Evolutionary conservation across 2,888 invertebrate genomes (phyloP).

Genomic region (Muschampia plurimacula): DNA sequence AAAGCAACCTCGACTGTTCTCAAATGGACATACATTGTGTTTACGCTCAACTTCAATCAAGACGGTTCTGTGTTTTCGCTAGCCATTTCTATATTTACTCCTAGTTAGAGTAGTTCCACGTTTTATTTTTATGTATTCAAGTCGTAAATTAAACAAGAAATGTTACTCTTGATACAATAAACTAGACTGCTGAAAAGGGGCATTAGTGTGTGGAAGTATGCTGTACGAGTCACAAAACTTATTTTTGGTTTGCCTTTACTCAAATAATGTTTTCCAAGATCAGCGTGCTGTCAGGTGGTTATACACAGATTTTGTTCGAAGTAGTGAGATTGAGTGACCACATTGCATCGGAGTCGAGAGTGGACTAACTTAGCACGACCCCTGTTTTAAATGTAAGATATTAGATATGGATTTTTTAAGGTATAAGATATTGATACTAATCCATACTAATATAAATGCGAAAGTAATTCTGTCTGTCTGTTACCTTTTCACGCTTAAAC

Average conservation of each 20-base stretch:
- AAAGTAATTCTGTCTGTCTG: no score
- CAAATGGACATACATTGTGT: conserved; percentile 27
- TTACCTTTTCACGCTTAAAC: no score
- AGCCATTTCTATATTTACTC: conserved; percentile 25
- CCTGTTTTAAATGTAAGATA: no score
- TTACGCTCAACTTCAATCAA: conserved; percentile 33
- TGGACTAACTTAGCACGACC: no score
- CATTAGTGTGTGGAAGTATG: background rate
- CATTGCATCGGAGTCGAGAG: no score
- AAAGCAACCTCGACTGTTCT: conserved; percentile 18
- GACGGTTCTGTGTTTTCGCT: conserved; percentile 31
- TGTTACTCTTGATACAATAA: background rate
- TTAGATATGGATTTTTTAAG: no score
- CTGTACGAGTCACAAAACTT: background rate
- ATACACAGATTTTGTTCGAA: no score
- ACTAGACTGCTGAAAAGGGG: background rate
- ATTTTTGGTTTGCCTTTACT: background rate
- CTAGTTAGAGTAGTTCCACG: conserved; percentile 6
- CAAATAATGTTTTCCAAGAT: no score
- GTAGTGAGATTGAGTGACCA: no score
- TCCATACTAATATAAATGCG: no score
- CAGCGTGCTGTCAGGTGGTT: no score
- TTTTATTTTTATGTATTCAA: conserved; percentile 10
- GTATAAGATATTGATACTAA: no score
- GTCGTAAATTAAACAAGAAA: conserved; percentile 2